Conservation (phyloP, 1,140 invertebrate species). For the Melipona quadrifasciata region DNA sequence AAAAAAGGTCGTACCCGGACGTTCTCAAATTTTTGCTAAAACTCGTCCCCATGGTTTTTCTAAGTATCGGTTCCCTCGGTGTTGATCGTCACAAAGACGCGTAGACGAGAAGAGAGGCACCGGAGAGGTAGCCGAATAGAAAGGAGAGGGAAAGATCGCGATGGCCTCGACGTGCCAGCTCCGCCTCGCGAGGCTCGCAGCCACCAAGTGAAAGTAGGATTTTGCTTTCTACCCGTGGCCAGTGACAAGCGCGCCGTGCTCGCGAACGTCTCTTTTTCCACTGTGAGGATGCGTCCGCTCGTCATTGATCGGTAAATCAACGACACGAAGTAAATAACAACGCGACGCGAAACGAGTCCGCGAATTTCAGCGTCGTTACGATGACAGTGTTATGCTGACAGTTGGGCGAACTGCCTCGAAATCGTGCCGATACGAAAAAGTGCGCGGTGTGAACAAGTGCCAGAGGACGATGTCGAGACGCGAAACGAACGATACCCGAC, state of each 20-base stretch:
- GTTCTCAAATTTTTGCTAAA: constrained; percentile 54
- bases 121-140: background rate
- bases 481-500: background rate
- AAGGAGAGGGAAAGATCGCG: constrained; percentile 62
- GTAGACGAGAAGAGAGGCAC: background rate
- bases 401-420: constrained; percentile 5
- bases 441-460: constrained; percentile 17
- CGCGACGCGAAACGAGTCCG: background rate
- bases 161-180: constrained; percentile 78
- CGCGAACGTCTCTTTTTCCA: constrained; percentile 49
- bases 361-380: background rate
- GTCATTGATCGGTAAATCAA: background rate
- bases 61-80: background rate
- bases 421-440: constrained; percentile 4
- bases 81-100: constrained; percentile 29
- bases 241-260: constrained; percentile 74
- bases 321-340: background rate
- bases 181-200: constrained; percentile 66
- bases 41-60: constrained; percentile 21
- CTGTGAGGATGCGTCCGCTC: constrained; percentile 37
- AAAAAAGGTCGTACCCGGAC: constrained; percentile 46
- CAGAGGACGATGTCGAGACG: constrained; percentile 4
- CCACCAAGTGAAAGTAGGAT: constrained; percentile 79
- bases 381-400: constrained; percentile 29
- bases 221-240: constrained; percentile 80